Evolutionary conservation across 2,888 invertebrate species (phyloP).

Genomic region (Leucophenga montana): DNA sequence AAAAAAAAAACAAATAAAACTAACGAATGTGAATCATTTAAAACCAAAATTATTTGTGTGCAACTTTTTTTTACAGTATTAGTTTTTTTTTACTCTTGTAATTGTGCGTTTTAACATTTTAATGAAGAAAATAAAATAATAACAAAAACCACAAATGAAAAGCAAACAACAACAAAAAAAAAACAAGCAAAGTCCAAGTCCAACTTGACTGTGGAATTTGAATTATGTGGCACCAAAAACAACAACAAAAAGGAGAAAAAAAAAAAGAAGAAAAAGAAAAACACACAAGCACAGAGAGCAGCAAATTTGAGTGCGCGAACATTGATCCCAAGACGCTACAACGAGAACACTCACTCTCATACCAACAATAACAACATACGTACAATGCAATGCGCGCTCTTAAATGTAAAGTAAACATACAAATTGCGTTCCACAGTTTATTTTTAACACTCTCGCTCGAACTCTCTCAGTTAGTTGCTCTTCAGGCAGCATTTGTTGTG

Average conservation of each 20-base stretch:
- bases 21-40: neutral
- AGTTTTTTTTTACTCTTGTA: neutral
- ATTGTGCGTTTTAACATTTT: neutral
- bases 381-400: too few species aligned
- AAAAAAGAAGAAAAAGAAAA: neutral
- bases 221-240: slow-evolving; percentile 20
- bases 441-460: neutral
- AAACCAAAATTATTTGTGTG: too few species aligned
- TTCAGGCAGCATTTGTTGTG: slow-evolving; percentile 10
- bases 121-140: neutral
- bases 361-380: too few species aligned
- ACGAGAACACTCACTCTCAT: too few species aligned
- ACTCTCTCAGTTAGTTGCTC: neutral
- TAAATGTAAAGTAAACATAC: too few species aligned
- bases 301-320: neutral
- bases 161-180: neutral
- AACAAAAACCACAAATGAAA: neutral
- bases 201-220: slow-evolving; percentile 21
- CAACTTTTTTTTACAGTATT: neutral
- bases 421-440: slow-evolving; percentile 19
- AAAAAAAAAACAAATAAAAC: neutral
- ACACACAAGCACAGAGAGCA: neutral
- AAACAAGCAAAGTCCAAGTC: slow-evolving; percentile 10
- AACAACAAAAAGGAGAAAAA: neutral
- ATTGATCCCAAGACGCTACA: slow-evolving; percentile 13